Evolutionary conservation across 2,797 vertebrate genomes (phyloP), one percentile per base, ranked within the genome.

Genomic region (Jordanella pulchra): DNA sequence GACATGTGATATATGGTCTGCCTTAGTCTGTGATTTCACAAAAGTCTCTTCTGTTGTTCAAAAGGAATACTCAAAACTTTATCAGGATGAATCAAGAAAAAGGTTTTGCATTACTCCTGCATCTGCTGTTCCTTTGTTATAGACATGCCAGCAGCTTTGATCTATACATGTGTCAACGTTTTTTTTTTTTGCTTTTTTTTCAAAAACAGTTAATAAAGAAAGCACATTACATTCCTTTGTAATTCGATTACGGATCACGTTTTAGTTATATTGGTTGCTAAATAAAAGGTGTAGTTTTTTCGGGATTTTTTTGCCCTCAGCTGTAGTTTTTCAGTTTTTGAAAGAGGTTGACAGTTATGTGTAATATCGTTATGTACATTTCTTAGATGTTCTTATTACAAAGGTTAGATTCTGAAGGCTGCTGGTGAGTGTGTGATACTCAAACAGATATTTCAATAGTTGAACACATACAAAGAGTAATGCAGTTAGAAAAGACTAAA

Each of bases 61-160:
- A 95, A 95, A 92, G 88, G 94, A 95, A 95, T 94, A 90, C 86
- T 88, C 82, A 83, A 82, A 93, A 83, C 87, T 84, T 90, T 87
- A 93, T 93, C 89, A 90, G 85, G 92, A 93, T 93, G 87, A 94
- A 94, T 94, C 90, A 91, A 92, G 92, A 92, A 90, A 94, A 93
- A 93, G 92, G 87, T 93, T 77, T 71, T 79, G 90, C 90, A 93
- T 87, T 91, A 93, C 92, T 94, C 86, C 88, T 91, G 91, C 89
- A 91, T 91, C 89, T 90, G 84, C 56, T 72, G 28, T 85, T 89
- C 84, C 87, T 89, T 84, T 92, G 89, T 80, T 84, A 85, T 88
- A 87, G 86, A 86, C 87, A 72, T 82, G 85, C 83, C 83, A 82
- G 18, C 10, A 76, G 85, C 89, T 93, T 92, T 93, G 90, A 94